A percentile compares a stretch with the other conserved stretches of the same genome.
Evolutionary conservation across 2,113 vertebrate genomes (phyloP).

Genomic region (Hypomesus transpacificus): DNA sequence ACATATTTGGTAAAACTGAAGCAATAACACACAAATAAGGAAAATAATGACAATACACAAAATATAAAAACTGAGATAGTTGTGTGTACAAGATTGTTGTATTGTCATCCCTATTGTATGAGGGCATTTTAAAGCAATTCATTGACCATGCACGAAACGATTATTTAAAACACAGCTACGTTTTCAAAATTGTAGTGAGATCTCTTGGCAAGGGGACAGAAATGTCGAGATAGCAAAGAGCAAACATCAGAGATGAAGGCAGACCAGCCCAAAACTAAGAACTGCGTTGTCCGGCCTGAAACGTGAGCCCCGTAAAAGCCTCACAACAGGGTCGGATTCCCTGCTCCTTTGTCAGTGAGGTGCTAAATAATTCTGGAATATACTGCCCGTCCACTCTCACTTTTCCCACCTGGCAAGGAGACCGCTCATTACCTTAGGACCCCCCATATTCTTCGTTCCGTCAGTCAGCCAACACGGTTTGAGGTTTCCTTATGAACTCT

Average conservation of each 20-base stretch:
- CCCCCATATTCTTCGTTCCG: background rate
- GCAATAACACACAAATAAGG: too few relatives aligned
- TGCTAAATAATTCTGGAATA: slow-evolving; percentile 73
- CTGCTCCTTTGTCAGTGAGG: slow-evolving; percentile 59
- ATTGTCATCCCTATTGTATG: background rate
- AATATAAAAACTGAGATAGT: background rate
- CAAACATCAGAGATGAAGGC: slow-evolving; percentile 50
- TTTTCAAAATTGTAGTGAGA: slow-evolving; percentile 24
- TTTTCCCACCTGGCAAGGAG: slow-evolving; percentile 36
- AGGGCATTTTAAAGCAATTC: background rate
- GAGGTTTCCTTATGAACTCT: too few relatives aligned
- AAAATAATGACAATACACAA: too few relatives aligned
- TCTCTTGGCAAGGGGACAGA: slow-evolving; percentile 1
- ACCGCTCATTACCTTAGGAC: slow-evolving; percentile 7
- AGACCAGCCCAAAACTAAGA: slow-evolving; percentile 28
- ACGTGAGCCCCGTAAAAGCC: slow-evolving; percentile 53
- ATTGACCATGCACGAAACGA: background rate
- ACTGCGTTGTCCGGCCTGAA: slow-evolving; percentile 45
- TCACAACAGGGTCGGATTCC: slow-evolving; percentile 59
- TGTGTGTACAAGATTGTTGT: too few relatives aligned
- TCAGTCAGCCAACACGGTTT: too few relatives aligned
- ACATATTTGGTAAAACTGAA: too few relatives aligned
- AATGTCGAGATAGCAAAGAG: slow-evolving; percentile 30
- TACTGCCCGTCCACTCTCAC: slow-evolving; percentile 45
- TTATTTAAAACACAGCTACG: background rate